Evolutionary conservation across 2,888 invertebrate species (phyloP).

Genomic region (Torymus auratus): DNA sequence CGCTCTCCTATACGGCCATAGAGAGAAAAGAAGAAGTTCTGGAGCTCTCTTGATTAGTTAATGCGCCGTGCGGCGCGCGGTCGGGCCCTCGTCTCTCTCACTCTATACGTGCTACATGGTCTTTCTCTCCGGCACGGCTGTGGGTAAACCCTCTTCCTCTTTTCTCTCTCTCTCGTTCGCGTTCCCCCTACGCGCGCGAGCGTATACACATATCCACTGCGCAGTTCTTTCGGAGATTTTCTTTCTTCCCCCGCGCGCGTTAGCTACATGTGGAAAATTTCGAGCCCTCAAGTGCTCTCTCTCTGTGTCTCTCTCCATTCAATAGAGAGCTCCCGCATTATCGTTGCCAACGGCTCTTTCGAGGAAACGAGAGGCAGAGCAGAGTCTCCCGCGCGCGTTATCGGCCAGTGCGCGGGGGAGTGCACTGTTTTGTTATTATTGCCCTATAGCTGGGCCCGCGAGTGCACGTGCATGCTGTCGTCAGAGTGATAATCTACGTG

Average conservation of each 20-base stretch:
- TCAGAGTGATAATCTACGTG: too few species aligned
- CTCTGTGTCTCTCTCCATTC: neutral
- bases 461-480: neutral
- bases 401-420: too few species aligned
- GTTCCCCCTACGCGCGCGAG: too few species aligned
- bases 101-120: too few species aligned
- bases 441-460: neutral
- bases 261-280: conserved; percentile 28
- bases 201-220: too few species aligned
- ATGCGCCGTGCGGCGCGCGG: neutral
- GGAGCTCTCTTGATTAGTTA: conserved; percentile 31
- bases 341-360: too few species aligned
- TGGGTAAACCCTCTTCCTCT: conserved; percentile 1
- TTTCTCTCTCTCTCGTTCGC: neutral
- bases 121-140: too few species aligned
- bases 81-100: neutral
- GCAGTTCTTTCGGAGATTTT: too few species aligned
- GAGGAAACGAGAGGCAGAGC: too few species aligned
- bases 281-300: neutral
- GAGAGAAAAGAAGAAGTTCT: too few species aligned
- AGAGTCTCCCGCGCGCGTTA: neutral
- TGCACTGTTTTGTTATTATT: neutral
- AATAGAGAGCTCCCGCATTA: neutral
- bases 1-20: neutral
- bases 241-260: neutral